phyloP scores from a whole-genome alignment of 2,113 vertebrate genomes.

The Mus spicilegus region DNA sequence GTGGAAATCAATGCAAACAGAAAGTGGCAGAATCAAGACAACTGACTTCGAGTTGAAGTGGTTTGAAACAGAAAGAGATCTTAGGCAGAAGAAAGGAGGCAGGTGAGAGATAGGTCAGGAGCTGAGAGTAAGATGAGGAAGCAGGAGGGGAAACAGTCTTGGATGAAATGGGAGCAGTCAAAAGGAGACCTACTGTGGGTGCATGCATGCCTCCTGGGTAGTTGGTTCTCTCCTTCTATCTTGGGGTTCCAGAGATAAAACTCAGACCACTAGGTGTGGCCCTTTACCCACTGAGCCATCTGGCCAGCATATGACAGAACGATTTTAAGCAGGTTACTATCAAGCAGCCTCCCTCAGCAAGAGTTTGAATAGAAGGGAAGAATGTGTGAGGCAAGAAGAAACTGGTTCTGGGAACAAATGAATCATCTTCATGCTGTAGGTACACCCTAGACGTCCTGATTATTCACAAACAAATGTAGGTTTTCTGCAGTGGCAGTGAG shows the following conservation, averaged over 20 bases:
- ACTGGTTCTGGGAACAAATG: constrained; percentile 76
- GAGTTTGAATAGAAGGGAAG: constrained; percentile 56
- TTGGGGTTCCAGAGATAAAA: background rate
- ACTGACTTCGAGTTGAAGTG: background rate
- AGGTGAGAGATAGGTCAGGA: background rate
- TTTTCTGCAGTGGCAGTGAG: constrained; percentile 64
- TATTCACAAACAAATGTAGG: constrained; percentile 73
- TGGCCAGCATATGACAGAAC: constrained; percentile 19
- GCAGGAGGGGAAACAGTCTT: background rate
- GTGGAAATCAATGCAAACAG: constrained; percentile 46
- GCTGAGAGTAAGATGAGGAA: constrained; percentile 34
- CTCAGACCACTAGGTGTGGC: background rate
- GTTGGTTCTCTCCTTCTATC: background rate
- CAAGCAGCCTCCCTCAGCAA: constrained; percentile 9
- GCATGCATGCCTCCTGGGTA: background rate
- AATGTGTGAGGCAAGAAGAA: constrained; percentile 75
- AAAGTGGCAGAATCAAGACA: constrained; percentile 49
- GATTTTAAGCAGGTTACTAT: constrained; percentile 43
- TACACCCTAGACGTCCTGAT: constrained; percentile 69
- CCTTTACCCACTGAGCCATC: background rate
- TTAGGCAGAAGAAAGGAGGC: background rate
- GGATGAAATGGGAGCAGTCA: constrained; percentile 22
- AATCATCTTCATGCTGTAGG: constrained; percentile 72
- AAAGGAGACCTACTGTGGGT: background rate
- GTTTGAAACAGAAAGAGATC: constrained; percentile 47